Evolutionary conservation across 1,140 invertebrate species (phyloP).

Genomic region (Drepana arcuata): DNA sequence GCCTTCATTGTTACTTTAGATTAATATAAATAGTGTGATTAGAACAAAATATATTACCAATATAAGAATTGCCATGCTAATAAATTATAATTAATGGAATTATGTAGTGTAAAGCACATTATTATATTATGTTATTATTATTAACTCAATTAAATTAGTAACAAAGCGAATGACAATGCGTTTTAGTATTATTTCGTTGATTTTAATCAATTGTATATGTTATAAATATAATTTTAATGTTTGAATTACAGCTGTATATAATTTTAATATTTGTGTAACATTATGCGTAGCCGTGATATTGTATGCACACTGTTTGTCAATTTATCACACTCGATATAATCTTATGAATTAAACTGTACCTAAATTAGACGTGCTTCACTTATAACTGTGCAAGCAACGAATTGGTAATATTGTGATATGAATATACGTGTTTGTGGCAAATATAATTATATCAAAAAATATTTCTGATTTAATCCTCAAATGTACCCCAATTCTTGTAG

Average conservation of each 20-base stretch:
- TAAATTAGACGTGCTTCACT: too few relatives aligned
- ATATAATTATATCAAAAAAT: too few relatives aligned
- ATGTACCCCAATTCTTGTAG: background rate
- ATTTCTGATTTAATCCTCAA: background rate
- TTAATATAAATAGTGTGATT: constrained; percentile 22
- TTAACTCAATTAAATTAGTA: constrained; percentile 19
- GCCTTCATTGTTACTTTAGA: constrained; percentile 47
- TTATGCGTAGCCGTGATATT: too few relatives aligned
- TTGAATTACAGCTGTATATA: background rate
- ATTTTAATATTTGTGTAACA: too few relatives aligned
- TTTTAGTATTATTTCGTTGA: constrained; percentile 63
- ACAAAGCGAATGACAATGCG: constrained; percentile 49
- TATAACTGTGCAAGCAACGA: too few relatives aligned
- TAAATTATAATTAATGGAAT: constrained; percentile 23
- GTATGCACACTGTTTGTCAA: too few relatives aligned
- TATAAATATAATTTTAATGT: background rate
- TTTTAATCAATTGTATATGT: constrained; percentile 28
- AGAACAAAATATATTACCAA: constrained; percentile 24
- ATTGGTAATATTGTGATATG: too few relatives aligned
- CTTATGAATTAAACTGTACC: too few relatives aligned
- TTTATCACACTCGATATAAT: too few relatives aligned
- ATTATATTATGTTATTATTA: too few relatives aligned
- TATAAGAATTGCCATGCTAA: constrained; percentile 54
- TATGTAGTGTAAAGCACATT: constrained; percentile 25
- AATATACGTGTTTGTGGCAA: too few relatives aligned